phyloP scores from a whole-genome alignment of 2,888 invertebrate species.

The Athalia circularis region DNA sequence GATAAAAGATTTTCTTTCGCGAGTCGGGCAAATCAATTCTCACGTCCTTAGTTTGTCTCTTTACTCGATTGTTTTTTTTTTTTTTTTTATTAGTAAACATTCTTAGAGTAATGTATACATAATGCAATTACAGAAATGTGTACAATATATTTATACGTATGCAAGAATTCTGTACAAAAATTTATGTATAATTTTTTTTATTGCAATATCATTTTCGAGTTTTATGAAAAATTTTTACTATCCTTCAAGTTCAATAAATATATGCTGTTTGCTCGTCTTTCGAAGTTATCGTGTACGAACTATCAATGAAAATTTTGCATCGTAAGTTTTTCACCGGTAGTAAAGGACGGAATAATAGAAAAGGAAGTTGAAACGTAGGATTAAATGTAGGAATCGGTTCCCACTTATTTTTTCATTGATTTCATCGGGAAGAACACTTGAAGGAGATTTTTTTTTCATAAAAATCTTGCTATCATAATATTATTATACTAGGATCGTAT shows the following conservation, averaged over 20 bases:
- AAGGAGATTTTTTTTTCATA: too few relatives aligned
- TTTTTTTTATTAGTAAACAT: background rate
- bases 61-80: background rate
- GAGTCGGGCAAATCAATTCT: background rate
- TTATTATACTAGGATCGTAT: background rate
- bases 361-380: too few relatives aligned
- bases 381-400: too few relatives aligned
- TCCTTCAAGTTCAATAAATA: too few relatives aligned
- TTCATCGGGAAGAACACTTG: too few relatives aligned
- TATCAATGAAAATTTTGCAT: too few relatives aligned
- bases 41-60: background rate
- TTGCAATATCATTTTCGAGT: background rate
- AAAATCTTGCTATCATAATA: too few relatives aligned
- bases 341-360: too few relatives aligned
- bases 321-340: too few relatives aligned
- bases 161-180: background rate
- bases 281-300: too few relatives aligned
- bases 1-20: background rate
- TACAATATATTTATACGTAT: conserved; percentile 6
- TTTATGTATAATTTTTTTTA: background rate
- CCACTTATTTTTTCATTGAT: too few relatives aligned
- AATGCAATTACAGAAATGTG: background rate
- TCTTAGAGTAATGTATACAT: background rate
- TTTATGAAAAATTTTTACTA: background rate
- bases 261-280: too few relatives aligned